Evolutionary conservation across 1,140 invertebrate genomes (phyloP), one percentile per base, ranked within the genome.

Genomic region (Carcinoscorpius rotundicauda): DNA sequence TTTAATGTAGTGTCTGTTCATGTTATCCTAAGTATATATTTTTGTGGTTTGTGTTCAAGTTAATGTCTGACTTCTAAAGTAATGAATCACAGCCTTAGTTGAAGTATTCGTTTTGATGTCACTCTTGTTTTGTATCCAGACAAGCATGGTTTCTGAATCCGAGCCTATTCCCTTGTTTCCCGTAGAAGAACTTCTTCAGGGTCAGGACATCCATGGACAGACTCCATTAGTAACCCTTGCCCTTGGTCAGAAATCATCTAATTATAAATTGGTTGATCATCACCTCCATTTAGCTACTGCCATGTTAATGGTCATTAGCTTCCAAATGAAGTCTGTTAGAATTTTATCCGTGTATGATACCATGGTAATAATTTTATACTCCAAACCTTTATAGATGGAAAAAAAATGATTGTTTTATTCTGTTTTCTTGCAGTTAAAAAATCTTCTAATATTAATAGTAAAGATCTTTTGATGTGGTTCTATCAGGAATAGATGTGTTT

Each of bases 331-430:
- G 51, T 89, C 73, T 49, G 86, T 74, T 83, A 89, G 51, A 74
- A 92, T 69, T 81, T 82, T 74, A 82, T 78, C 83, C 69, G 77
- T 96, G 4, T 96, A 92, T 72, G 89, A 93, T 73, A 79, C 81
- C 49, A 80, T 82, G 74, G 83, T 86, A 74, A 77, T 64, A 64
- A 72, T 70, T 70, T 75, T 50, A 55, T 53, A 9, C 61, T 29
- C 11, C 29, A 29, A 29, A 29, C 29, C 29, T 29, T 29, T 29
- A 29, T 29, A 29, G 29, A 29, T 29, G 29, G 29, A 29, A 29
- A 29, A 29, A 53, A 57, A 58, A 29, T 55, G 48, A 57, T 53
- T 66, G 64, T 61, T 6, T 59, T 57, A 10, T 52, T 48, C 56
- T 49, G 9, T 63, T 52, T 8, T 60, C 5, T 65, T 49, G 48